These are phyloP conservation scores for Callyntrura sp. DNA, from an alignment of 2,888 invertebrate genomes.

Conservation along the genomic window DNA sequence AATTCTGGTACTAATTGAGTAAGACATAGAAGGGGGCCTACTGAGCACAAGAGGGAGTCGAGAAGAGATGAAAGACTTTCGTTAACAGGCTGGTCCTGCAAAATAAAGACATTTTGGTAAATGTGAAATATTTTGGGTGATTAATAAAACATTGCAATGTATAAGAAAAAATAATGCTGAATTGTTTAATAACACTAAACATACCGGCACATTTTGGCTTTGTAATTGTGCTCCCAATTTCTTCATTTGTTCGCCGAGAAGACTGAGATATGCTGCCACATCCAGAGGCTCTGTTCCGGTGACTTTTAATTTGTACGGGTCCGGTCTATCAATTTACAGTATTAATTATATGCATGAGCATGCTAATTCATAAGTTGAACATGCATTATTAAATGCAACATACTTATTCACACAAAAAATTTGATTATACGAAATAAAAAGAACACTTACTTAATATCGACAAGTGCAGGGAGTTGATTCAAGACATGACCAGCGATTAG, in stretches of 20 bases:
- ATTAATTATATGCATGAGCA: background rate
- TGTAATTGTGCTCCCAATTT: slow-evolving; percentile 97
- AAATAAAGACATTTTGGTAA: background rate
- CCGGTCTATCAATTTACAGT: slow-evolving; percentile 28
- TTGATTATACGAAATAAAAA: background rate
- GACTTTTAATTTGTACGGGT: slow-evolving; percentile 55
- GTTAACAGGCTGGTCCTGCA: slow-evolving; percentile 91
- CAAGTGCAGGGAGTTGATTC: background rate
- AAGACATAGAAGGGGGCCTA: slow-evolving; percentile 95
- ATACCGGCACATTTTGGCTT: slow-evolving; percentile 86
- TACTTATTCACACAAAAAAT: background rate
- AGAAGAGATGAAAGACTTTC: slow-evolving; percentile 96
- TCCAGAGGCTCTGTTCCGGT: slow-evolving; percentile 92
- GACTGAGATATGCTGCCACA: slow-evolving; percentile 95
- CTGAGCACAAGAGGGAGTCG: slow-evolving; percentile 96
- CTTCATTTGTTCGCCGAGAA: slow-evolving; percentile 96
- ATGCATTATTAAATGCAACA: too few relatives aligned
- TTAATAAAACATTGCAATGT: too few relatives aligned
- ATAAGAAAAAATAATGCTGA: too few relatives aligned
- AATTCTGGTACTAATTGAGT: slow-evolving; percentile 93
- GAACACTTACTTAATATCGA: slow-evolving; percentile 13
- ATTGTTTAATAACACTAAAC: background rate
- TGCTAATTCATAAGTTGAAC: background rate
- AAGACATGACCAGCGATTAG: background rate
- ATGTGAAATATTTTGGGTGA: background rate